Evolutionary conservation across 2,797 vertebrate genomes (phyloP).

Genomic region (Furcifer pardalis): DNA sequence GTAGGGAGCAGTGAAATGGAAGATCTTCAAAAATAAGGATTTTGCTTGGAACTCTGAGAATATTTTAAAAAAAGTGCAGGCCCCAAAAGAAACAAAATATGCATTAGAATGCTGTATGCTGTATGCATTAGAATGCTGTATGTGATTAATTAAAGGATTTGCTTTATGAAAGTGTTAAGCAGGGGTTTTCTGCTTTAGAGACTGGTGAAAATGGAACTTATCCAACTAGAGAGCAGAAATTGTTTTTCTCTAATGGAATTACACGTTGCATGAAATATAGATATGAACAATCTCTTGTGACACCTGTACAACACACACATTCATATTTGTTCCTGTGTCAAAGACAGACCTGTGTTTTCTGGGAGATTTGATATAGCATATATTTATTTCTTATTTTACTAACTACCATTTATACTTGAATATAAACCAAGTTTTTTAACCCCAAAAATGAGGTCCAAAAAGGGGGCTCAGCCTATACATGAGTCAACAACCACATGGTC

Average conservation of each 20-base stretch:
- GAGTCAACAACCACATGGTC: too few species aligned
- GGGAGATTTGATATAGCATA: not conserved
- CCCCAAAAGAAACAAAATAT: not conserved
- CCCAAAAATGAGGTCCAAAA: too few species aligned
- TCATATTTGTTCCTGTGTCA: not conserved
- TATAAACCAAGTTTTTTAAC: too few species aligned
- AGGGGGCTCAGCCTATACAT: too few species aligned
- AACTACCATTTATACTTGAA: too few species aligned
- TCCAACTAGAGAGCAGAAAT: not conserved
- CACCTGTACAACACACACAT: not conserved
- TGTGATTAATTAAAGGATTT: not conserved
- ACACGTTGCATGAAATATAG: not conserved
- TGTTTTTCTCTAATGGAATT: not conserved
- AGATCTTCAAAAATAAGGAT: not conserved
- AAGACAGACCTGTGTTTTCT: not conserved
- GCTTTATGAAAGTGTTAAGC: not conserved
- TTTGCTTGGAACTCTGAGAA: not conserved
- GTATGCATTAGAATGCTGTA: not conserved
- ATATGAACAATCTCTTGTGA: not conserved
- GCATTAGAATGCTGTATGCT: not conserved
- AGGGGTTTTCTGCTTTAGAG: not conserved
- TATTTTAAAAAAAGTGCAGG: not conserved
- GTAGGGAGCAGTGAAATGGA: too few species aligned
- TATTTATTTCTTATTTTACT: not conserved
- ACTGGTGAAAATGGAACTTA: not conserved